Evolutionary conservation across 2,113 vertebrate genomes (phyloP).

Genomic region (Phocoena phocoena): DNA sequence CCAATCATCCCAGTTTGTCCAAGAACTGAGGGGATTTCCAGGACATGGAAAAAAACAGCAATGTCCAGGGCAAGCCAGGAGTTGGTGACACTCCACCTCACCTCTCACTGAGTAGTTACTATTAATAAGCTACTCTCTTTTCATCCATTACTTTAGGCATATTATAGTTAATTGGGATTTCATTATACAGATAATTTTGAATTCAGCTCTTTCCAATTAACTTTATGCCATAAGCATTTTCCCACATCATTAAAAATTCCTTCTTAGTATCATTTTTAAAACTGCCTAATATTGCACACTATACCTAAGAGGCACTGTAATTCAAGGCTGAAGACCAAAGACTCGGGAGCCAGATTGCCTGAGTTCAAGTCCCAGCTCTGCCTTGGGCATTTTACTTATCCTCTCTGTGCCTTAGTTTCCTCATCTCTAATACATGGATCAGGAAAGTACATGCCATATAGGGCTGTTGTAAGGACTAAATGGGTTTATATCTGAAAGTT

Average conservation of each 20-base stretch:
- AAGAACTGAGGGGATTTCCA: background rate
- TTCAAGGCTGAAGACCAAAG: background rate
- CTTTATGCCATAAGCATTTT: conserved; percentile 32
- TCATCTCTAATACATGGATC: background rate
- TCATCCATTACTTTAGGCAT: background rate
- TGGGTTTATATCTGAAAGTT: background rate
- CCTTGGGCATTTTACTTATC: background rate
- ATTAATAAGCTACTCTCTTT: background rate
- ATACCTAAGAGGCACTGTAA: background rate
- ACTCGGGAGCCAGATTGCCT: background rate
- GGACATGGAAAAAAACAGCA: background rate
- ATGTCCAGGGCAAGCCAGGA: background rate
- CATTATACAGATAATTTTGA: conserved; percentile 37
- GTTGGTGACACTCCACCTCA: background rate
- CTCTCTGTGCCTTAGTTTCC: background rate
- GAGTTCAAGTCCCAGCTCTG: background rate
- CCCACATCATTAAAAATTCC: conserved; percentile 32
- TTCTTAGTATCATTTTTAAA: conserved; percentile 13
- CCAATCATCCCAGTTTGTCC: background rate
- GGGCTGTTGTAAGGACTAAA: background rate
- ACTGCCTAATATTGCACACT: background rate
- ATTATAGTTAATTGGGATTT: background rate
- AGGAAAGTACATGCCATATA: background rate
- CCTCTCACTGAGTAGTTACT: background rate
- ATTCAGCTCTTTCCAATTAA: conserved; percentile 44